Base-by-base conservation (phyloP, 2,113 vertebrate species). In the Phodopus roborovskii region DNA sequence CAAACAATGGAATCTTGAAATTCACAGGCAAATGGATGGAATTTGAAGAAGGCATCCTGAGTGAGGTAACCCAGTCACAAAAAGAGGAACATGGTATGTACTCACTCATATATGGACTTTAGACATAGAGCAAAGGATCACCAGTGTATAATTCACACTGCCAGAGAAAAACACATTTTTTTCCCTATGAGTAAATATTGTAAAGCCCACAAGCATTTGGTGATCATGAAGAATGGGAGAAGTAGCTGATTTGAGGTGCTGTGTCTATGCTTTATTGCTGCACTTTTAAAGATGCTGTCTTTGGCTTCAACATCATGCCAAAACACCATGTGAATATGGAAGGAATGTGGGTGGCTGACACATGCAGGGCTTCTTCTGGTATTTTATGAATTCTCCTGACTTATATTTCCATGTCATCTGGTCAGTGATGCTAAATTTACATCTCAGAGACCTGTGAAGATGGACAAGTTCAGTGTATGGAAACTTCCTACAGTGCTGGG, bases 171-270 rank as follows among this genome's bases (percentile, higher is more conserved):
- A 71, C 33, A 22, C 0, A 45, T 73, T 74, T 85, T 79, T 85
- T 90, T 95, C n/a, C 75, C 68, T 84, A 64, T 3, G 56, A 66
- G 66, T 39, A 42, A 92, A 73, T 9, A 95, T 15, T 92, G 66
- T 20, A 82, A 95, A 92, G 10, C 17, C 66, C 42, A 74, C 79
- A 71, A 78, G 15, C 13, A 82, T 85, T 81, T 82, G 45, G 11
- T 42, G 62, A 88, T 75, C 24, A 16, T 50, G 7, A 45, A 13
- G 8, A 96, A 82, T 89, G 3, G 86, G 3, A 81, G n/a, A 85
- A 88, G 15, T 2, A 82, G 45, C 2, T 68, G 11, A 30, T 68
- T 90, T 88, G 73, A 93, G 79, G 56, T 26, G 0, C 20, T 64
- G 11, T 62, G 64, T 71, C 45, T 58, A 16, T 56, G 20, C 83